Evolutionary conservation across 2,113 vertebrate species (phyloP).

Genomic region (Melanostigma gelatinosum): DNA sequence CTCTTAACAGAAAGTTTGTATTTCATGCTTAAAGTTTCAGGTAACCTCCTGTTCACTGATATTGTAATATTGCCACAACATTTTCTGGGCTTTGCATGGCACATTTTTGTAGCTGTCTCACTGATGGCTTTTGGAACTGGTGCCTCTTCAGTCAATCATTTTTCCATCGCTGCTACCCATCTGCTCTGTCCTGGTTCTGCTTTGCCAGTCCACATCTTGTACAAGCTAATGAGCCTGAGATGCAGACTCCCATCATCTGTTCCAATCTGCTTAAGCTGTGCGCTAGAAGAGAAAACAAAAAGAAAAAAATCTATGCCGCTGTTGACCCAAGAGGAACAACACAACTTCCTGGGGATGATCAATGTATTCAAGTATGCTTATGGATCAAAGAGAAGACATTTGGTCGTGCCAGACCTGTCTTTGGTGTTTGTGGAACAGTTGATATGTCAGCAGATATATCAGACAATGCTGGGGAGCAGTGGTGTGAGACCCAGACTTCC

Average conservation of each 20-base stretch:
- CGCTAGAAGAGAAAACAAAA: neutral
- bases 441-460: conserved; percentile 12
- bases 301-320: neutral
- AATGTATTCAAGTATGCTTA: neutral
- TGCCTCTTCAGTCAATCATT: conserved; percentile 26
- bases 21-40: conserved; percentile 17
- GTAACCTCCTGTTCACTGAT: conserved; percentile 12
- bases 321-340: neutral
- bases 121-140: conserved; percentile 17
- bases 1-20: conserved; percentile 23
- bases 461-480: neutral
- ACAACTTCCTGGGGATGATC: neutral
- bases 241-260: conserved; percentile 38
- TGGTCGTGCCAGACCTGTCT: neutral
- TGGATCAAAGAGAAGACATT: neutral
- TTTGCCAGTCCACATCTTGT: conserved; percentile 39
- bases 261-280: conserved; percentile 26
- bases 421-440: conserved; percentile 5
- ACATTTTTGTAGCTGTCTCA: conserved; percentile 29
- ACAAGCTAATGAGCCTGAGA: conserved; percentile 43
- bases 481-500: neutral
- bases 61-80: neutral
- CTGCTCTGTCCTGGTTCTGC: conserved; percentile 38
- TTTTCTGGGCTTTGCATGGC: conserved; percentile 1
- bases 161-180: conserved; percentile 33